Evolutionary conservation across 1,140 invertebrate genomes (phyloP).

Genomic region (Trichonephila clavata): DNA sequence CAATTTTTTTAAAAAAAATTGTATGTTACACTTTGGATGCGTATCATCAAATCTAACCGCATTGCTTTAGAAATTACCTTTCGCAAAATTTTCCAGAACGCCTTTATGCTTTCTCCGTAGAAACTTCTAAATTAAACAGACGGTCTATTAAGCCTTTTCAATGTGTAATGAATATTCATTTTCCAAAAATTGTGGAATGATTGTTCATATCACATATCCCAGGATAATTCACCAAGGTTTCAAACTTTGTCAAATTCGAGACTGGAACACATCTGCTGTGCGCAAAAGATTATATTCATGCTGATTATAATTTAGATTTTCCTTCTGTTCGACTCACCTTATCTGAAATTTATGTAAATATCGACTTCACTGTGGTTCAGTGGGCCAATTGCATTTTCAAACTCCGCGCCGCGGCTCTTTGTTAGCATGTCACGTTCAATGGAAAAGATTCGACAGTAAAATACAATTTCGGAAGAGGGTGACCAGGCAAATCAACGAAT

Average conservation of each 20-base stretch:
- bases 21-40: no score
- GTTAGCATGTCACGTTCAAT: slow-evolving; percentile 45
- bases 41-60: background rate
- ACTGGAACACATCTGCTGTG: background rate
- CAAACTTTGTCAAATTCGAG: slow-evolving; percentile 49
- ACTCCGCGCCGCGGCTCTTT: slow-evolving; percentile 7
- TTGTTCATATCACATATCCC: background rate
- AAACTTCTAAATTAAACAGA: background rate
- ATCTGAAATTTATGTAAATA: slow-evolving; percentile 74
- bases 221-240: slow-evolving; percentile 7
- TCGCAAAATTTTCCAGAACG: background rate
- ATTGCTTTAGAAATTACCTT: background rate
- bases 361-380: background rate
- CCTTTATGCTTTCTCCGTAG: background rate
- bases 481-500: background rate
- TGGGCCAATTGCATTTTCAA: slow-evolving; percentile 46
- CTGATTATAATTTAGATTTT: slow-evolving; percentile 64
- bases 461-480: slow-evolving; percentile 18
- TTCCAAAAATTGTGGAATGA: slow-evolving; percentile 27
- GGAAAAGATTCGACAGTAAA: slow-evolving; percentile 28
- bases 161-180: slow-evolving; percentile 19
- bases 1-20: no score
- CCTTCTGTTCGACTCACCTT: slow-evolving; percentile 39
- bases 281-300: slow-evolving; percentile 23
- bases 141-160: slow-evolving; percentile 6